A percentile compares a stretch with the other conserved stretches of the same genome.
phyloP scores from a whole-genome alignment of 2,113 vertebrate genomes.

The Solea senegalensis region DNA sequence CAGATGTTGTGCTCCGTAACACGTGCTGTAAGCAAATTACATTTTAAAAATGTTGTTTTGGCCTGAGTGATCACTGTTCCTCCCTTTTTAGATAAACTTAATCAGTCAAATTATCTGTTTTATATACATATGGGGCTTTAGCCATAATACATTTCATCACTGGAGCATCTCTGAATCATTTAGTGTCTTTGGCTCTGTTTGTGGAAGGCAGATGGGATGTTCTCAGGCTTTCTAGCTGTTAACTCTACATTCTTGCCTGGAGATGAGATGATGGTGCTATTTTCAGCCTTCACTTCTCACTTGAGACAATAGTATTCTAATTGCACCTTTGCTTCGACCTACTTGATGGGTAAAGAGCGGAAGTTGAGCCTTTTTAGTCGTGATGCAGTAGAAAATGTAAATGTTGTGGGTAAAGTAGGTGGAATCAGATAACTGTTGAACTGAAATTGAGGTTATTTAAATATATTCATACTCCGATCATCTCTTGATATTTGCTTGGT shows the following conservation, averaged over 20 bases:
- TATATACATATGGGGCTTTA: neutral
- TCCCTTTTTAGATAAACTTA: neutral
- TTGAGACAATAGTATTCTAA: slow-evolving; percentile 9
- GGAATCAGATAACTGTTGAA: neutral
- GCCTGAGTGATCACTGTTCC: too few relatives aligned
- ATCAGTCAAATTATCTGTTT: neutral
- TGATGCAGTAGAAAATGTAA: neutral
- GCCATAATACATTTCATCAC: neutral
- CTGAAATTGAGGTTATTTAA: neutral
- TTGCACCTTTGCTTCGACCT: slow-evolving; percentile 4
- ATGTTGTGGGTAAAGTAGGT: neutral
- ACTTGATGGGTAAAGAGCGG: neutral
- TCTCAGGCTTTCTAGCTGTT: slow-evolving; percentile 13
- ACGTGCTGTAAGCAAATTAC: too few relatives aligned
- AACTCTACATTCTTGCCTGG: neutral
- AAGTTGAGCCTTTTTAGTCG: neutral
- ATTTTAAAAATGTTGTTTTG: too few relatives aligned
- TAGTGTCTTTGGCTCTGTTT: too few relatives aligned
- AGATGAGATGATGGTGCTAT: slow-evolving; percentile 16
- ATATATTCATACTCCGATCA: neutral
- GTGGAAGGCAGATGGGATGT: neutral
- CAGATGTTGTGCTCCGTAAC: neutral
- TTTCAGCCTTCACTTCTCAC: slow-evolving; percentile 20
- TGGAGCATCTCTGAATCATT: slow-evolving; percentile 6
- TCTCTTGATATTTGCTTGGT: neutral